Percentiles rank a stretch among this genome's conserved stretches.
Conservation (phyloP, 2,113 vertebrate species). For the Thamnaconus septentrionalis region DNA sequence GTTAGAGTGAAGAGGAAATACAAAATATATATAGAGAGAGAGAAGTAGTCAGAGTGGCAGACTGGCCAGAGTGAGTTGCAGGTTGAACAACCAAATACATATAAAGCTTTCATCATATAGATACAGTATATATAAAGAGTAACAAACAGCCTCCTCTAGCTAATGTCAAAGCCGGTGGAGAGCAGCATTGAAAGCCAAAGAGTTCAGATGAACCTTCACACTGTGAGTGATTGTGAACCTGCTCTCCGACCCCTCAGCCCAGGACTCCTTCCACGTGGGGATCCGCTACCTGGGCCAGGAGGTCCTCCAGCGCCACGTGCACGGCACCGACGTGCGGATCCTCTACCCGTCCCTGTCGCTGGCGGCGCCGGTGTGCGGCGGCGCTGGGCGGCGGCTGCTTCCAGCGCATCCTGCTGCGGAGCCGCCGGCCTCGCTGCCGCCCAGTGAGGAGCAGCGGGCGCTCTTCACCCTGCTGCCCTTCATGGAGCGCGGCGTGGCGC, state of each 20-base stretch:
- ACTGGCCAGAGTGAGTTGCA: no score
- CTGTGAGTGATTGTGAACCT: not conserved
- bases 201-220: no score
- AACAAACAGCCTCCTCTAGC: no score
- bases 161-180: no score
- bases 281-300: slow-evolving; percentile 77
- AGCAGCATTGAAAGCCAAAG: no score
- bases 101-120: no score
- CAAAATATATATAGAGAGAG: no score
- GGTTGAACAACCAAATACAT: no score
- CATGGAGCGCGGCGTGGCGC: slow-evolving; percentile 80
- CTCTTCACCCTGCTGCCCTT: slow-evolving; percentile 75
- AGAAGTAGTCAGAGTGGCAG: no score
- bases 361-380: slow-evolving; percentile 44
- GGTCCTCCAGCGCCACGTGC: slow-evolving; percentile 65
- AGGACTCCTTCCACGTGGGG: slow-evolving; percentile 74
- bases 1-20: no score
- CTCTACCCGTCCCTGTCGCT: slow-evolving; percentile 46
- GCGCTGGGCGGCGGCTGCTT: slow-evolving; percentile 28
- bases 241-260: slow-evolving; percentile 33
- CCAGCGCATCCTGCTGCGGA: slow-evolving; percentile 63
- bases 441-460: slow-evolving; percentile 46
- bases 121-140: no score
- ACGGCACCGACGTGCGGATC: slow-evolving; percentile 66
- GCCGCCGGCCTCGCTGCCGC: slow-evolving; percentile 50